Percentiles rank a stretch among this genome's conserved stretches.
phyloP scores from a whole-genome alignment of 2,888 invertebrate genomes.

The Phyto melanocephala region DNA sequence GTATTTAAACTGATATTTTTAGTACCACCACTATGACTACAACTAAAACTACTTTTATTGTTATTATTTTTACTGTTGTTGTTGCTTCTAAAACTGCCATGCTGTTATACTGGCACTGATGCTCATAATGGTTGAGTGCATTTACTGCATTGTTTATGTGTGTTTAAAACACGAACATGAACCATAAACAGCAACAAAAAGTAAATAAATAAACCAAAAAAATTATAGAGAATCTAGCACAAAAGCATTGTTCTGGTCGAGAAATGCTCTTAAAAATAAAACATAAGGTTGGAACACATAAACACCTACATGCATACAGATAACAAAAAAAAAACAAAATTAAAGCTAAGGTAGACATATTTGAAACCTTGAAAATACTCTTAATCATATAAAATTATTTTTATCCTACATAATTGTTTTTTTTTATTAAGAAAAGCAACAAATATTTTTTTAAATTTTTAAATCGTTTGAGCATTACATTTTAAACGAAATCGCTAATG shows the following conservation, averaged over 20 bases:
- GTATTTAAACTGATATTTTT: constrained; percentile 37
- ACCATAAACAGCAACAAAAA: background rate
- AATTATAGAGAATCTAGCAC: background rate
- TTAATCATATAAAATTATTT: too few species aligned
- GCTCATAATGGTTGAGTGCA: constrained; percentile 42
- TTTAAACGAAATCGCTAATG: too few species aligned
- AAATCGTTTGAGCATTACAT: too few species aligned
- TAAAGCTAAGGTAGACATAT: too few species aligned
- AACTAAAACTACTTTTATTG: background rate
- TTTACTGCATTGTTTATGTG: constrained; percentile 38
- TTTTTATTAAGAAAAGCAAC: too few species aligned
- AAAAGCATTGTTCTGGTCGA: constrained; percentile 41
- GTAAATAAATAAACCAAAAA: background rate
- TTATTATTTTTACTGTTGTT: background rate
- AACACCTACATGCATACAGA: too few species aligned
- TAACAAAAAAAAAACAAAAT: too few species aligned
- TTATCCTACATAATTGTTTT: too few species aligned
- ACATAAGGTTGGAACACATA: background rate
- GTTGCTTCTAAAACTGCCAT: background rate
- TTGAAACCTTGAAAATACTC: too few species aligned
- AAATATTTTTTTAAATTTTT: too few species aligned
- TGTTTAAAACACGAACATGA: background rate
- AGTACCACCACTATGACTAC: background rate
- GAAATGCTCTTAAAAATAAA: background rate
- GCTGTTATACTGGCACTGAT: constrained; percentile 3